A percentile compares a stretch with the other conserved stretches of the same genome.
phyloP scores from a whole-genome alignment of 2,797 vertebrate genomes.

The Tragopan temminckii region DNA sequence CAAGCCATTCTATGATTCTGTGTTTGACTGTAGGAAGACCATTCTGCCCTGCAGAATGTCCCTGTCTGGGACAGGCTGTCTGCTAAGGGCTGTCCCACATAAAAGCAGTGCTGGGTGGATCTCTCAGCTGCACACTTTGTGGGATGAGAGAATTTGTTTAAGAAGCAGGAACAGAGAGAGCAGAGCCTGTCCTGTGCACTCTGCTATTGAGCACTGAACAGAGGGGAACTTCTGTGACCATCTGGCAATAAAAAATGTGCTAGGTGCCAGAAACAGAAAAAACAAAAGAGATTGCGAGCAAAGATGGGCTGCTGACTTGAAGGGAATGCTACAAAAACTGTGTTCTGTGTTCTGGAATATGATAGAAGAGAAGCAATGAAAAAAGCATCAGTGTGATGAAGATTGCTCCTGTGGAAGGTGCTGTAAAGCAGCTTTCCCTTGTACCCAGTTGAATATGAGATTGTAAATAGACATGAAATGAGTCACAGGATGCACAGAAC shows the following conservation, averaged over 20 bases:
- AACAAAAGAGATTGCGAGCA: neutral
- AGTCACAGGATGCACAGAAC: neutral
- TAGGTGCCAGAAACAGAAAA: neutral
- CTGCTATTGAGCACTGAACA: neutral
- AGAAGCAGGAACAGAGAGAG: neutral
- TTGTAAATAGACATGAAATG: neutral
- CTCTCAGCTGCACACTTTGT: neutral
- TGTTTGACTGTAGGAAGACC: no score
- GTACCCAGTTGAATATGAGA: neutral
- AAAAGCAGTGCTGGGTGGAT: neutral
- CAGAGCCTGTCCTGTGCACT: rapidly evolving
- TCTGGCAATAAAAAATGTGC: neutral
- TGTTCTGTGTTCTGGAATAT: neutral
- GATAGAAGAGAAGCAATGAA: neutral
- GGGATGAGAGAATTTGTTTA: neutral
- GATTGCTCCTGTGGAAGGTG: neutral
- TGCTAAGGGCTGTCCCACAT: rapidly evolving
- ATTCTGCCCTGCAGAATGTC: no score
- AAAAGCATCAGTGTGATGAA: neutral
- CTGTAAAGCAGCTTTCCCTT: neutral
- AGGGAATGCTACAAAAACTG: neutral
- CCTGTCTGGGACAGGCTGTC: neutral
- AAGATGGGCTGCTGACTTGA: neutral
- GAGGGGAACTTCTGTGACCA: neutral
- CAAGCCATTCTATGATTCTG: no score